Conservation (phyloP, 2,797 vertebrate genomes). For the Rhabdophis nuchalis region DNA sequence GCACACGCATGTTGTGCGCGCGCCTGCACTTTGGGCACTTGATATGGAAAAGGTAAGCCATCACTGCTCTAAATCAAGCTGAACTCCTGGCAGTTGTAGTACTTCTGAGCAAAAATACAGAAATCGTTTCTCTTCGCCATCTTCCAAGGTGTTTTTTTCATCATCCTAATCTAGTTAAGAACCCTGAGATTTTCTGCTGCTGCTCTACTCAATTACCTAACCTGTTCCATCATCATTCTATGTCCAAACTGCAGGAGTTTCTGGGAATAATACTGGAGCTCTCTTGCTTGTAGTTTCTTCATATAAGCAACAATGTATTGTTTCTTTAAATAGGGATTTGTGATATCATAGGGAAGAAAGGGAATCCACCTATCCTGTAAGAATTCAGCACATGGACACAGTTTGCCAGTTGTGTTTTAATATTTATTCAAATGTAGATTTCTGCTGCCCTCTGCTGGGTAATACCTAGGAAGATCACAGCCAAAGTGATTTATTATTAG, state of each 20-base stretch:
- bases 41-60: too few species aligned
- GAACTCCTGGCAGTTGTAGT: not conserved
- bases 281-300: not conserved
- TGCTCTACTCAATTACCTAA: not conserved
- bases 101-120: not conserved
- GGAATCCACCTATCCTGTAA: not conserved
- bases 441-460: constrained; percentile 28
- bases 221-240: not conserved
- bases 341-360: not conserved
- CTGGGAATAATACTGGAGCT: not conserved
- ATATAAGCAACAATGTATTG: not conserved
- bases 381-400: not conserved
- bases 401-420: not conserved
- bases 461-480: not conserved
- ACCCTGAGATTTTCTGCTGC: not conserved
- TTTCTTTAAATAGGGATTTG: not conserved
- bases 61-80: not conserved
- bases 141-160: not conserved
- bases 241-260: not conserved
- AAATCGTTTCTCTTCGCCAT: not conserved
- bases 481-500: not conserved
- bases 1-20: too few species aligned
- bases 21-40: too few species aligned
- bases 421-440: not conserved
- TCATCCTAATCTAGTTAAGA: not conserved